These are phyloP conservation scores for Cairina moschata DNA, from an alignment of 2,113 vertebrate genomes.

Conservation along the genomic window DNA sequence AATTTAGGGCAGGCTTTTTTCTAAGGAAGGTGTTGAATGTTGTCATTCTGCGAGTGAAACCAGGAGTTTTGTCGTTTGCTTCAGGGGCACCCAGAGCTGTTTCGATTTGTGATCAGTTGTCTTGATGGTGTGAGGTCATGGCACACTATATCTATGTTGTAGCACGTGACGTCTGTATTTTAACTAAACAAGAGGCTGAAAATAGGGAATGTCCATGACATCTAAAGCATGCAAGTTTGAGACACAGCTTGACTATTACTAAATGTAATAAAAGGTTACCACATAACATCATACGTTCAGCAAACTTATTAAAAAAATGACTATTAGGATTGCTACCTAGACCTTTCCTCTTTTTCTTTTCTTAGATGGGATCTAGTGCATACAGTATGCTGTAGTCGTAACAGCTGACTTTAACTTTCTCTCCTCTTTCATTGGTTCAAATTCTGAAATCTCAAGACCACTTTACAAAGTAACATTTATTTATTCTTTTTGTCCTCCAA, in stretches of 20 bases:
- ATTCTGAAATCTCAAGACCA: neutral
- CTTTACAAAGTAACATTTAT: neutral
- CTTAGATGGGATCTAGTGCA: neutral
- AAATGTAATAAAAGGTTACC: too few relatives aligned
- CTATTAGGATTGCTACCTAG: neutral
- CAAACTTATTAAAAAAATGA: neutral
- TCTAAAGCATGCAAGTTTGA: neutral
- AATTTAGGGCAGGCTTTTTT: neutral
- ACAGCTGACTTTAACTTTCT: neutral
- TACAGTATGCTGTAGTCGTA: neutral
- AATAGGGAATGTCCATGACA: neutral
- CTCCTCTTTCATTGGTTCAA: neutral
- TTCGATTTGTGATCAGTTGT: neutral
- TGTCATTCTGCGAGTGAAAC: neutral
- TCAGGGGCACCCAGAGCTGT: neutral
- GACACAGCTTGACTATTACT: neutral
- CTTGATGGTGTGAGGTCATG: neutral
- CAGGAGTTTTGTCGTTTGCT: neutral
- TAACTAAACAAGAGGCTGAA: neutral
- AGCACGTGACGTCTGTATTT: neutral
- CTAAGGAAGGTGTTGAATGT: neutral
- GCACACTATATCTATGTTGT: too few relatives aligned
- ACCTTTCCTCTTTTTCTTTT: neutral
- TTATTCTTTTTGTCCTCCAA: fast-evolving
- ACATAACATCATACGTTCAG: too few relatives aligned